Evolutionary conservation across 2,797 vertebrate species (phyloP).

Genomic region (Melanogrammus aeglefinus): DNA sequence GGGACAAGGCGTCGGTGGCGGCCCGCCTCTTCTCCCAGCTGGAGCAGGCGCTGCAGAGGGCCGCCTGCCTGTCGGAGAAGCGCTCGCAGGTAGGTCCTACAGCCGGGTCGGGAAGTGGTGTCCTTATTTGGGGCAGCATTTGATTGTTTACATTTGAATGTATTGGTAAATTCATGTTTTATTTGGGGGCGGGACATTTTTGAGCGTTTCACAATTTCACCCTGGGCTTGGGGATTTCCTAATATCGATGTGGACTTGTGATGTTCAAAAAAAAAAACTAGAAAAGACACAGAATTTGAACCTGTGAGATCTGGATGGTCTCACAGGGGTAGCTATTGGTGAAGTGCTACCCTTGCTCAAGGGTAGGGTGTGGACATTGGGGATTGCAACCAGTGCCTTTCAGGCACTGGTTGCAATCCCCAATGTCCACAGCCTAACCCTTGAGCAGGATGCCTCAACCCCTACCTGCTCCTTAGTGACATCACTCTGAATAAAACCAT

Average conservation of each 20-base stretch:
- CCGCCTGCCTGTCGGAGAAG: constrained; percentile 78
- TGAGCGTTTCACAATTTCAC: background rate
- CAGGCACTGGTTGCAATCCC: background rate
- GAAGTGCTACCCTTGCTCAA: too few relatives aligned
- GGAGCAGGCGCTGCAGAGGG: constrained; percentile 77
- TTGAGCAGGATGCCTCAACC: background rate
- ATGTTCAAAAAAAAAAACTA: too few relatives aligned
- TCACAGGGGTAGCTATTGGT: background rate
- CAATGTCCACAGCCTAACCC: background rate
- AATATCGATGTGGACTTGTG: background rate
- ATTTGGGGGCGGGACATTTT: background rate
- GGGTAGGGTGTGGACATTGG: too few relatives aligned
- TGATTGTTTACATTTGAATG: background rate
- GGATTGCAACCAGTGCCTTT: too few relatives aligned
- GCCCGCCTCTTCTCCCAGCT: constrained; percentile 81
- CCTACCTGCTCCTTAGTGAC: background rate
- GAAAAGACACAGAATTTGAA: background rate
- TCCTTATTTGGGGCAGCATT: background rate
- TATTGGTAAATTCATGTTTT: background rate
- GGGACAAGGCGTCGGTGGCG: constrained; percentile 75
- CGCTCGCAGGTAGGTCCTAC: constrained; percentile 41
- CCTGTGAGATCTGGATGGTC: background rate
- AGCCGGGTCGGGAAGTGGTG: background rate
- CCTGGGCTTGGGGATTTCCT: background rate
- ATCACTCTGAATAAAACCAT: background rate